Base-by-base conservation (phyloP, 64 coral and sea anemone genomes). In the Montipora capricornis region DNA sequence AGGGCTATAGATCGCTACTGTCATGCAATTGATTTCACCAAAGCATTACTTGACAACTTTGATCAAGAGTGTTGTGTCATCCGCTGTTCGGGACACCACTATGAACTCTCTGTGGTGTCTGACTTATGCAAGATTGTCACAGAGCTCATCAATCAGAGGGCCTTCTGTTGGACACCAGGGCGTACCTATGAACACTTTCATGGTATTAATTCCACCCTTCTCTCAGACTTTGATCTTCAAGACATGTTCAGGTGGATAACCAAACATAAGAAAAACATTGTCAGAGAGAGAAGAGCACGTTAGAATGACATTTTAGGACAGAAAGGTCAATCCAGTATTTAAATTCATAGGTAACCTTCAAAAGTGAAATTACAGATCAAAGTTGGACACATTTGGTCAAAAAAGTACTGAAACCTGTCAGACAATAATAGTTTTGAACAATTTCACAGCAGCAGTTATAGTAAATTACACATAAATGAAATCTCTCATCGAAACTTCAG, bases 231-330 rank as follows among this genome's bases (percentile, higher is more conserved):
- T 60, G 93, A 95, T 44, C 74, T 95, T 80, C 93, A 95, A 83
- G 87, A 94, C n/a, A 76, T 95, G 87, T 95, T 95, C 70, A 77
- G 68, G 60, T 95, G 93, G 87, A 95, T 95, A 59, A 95, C 76
- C 50, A 89, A 83, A 46, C 87, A 95, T 50, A 95, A 95, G 60
- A 84, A 84, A 66, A 95, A 95, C 87, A 89, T 95, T 85, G 37
- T 78, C 49, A 71, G 89, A 84, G 78, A 71, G 66, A 86, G 59
- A 82, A 95, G 61, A 78, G 93, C 87, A 83, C 70, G 93, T 20
- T 95, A 90, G 83, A 82, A 84, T 60, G 19, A 76, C 44, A 15
- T 46, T 76, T 76, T 47, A 76, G 74, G 29, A 76, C 24, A 76
- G 74, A 76, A 76, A 44, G 74, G 24, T 29, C 74, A 76, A 47